Conservation (phyloP, 2,113 vertebrate genomes). For the Asarcornis scutulata region DNA sequence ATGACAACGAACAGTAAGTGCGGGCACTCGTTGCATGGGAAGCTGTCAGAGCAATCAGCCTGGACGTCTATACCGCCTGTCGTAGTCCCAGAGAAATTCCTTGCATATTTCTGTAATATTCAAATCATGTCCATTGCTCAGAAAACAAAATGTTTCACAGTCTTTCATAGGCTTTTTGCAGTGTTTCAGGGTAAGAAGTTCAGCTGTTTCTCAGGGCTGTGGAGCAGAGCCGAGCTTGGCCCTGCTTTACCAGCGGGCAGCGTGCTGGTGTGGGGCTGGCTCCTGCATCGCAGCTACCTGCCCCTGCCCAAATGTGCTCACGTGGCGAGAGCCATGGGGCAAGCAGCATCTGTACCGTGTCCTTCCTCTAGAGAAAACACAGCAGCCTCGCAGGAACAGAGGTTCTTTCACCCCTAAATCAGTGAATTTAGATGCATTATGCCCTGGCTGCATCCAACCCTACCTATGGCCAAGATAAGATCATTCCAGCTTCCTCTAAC, state of each 20-base stretch:
- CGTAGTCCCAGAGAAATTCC: slow-evolving; percentile 3
- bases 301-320: background rate
- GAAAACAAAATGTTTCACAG: slow-evolving; percentile 32
- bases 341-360: fast-evolving
- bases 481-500: background rate
- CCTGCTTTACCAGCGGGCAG: background rate
- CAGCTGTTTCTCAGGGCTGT: background rate
- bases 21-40: background rate
- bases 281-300: background rate
- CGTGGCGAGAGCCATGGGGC: background rate
- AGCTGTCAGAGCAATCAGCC: background rate
- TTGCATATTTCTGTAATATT: background rate
- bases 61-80: background rate
- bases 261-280: background rate
- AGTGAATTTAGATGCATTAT: background rate
- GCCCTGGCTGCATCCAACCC: background rate
- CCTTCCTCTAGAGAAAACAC: background rate
- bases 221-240: background rate
- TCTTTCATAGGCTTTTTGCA: background rate
- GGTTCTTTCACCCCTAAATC: background rate
- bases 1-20: slow-evolving; percentile 3
- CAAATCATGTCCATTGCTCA: background rate
- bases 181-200: background rate
- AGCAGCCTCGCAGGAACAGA: background rate
- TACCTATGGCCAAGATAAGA: background rate